Evolutionary conservation across 2,888 invertebrate species (phyloP).

Genomic region (Lithophane semibrunnea): DNA sequence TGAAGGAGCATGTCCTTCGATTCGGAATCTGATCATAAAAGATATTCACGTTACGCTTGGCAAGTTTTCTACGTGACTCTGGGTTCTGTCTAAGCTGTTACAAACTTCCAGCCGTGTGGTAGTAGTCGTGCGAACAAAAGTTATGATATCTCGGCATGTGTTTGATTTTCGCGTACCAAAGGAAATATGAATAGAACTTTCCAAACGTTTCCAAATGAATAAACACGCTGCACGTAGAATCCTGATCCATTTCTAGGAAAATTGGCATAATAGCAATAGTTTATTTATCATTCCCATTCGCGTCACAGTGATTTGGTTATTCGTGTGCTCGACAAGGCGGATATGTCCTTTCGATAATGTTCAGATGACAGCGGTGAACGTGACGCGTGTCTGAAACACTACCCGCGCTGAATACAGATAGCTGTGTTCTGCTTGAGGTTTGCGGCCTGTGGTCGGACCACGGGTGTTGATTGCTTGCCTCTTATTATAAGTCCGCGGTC

Average conservation of each 20-base stretch:
- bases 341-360: conserved; percentile 62
- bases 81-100: conserved; percentile 42
- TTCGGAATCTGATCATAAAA: conserved; percentile 53
- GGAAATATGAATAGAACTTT: conserved; percentile 42
- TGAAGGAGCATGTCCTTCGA: conserved; percentile 60
- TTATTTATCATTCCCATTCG: conserved; percentile 48
- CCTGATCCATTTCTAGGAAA: conserved; percentile 38
- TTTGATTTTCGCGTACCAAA: conserved; percentile 38
- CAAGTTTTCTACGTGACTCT: conserved; percentile 62
- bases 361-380: conserved; percentile 55
- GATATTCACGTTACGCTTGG: conserved; percentile 63
- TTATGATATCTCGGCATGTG: conserved; percentile 32
- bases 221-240: conserved; percentile 24
- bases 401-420: conserved; percentile 72
- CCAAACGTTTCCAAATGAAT: conserved; percentile 26
- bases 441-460: conserved; percentile 74
- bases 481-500: conserved; percentile 49
- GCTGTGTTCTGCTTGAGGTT: conserved; percentile 69
- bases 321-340: conserved; percentile 47
- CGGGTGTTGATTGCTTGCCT: conserved; percentile 72
- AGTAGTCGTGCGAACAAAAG: conserved; percentile 45
- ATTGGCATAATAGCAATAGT: conserved; percentile 38
- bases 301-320: conserved; percentile 49
- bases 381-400: conserved; percentile 72
- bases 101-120: conserved; percentile 19